A percentile compares a stretch with the other conserved stretches of the same genome.
Evolutionary conservation across 2,888 invertebrate genomes (phyloP).

Genomic region (Pachydiplax longipennis): DNA sequence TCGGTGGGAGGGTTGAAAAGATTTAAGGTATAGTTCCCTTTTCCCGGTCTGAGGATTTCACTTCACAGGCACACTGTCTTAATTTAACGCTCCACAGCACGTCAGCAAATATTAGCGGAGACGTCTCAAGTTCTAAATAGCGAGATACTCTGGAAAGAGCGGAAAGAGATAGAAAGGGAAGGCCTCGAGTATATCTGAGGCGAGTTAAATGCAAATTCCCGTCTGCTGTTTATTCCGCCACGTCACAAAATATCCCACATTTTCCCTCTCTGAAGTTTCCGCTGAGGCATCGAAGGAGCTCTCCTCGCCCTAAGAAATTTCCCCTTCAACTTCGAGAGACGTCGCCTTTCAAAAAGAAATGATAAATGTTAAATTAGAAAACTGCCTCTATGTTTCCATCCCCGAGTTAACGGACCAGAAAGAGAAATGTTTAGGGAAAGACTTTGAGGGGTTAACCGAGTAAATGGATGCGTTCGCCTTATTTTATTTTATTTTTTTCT

Average conservation of each 20-base stretch:
- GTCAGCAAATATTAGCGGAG: neutral
- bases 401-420: neutral
- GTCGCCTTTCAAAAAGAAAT: neutral
- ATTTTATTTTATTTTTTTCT: neutral
- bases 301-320: neutral
- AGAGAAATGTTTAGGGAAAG: neutral
- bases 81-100: neutral
- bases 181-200: neutral
- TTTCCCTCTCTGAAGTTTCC: neutral
- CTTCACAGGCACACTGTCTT: neutral
- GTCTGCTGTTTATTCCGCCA: neutral
- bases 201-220: neutral
- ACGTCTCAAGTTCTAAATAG: neutral
- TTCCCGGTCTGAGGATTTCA: neutral
- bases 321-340: neutral
- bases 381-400: neutral
- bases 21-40: neutral
- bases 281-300: neutral
- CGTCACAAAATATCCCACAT: neutral
- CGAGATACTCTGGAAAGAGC: neutral
- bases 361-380: neutral
- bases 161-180: neutral
- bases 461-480: neutral
- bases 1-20: neutral
- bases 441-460: neutral